Evolutionary conservation across 2,888 invertebrate genomes (phyloP).

Genomic region (Seladonia tumulorum): DNA sequence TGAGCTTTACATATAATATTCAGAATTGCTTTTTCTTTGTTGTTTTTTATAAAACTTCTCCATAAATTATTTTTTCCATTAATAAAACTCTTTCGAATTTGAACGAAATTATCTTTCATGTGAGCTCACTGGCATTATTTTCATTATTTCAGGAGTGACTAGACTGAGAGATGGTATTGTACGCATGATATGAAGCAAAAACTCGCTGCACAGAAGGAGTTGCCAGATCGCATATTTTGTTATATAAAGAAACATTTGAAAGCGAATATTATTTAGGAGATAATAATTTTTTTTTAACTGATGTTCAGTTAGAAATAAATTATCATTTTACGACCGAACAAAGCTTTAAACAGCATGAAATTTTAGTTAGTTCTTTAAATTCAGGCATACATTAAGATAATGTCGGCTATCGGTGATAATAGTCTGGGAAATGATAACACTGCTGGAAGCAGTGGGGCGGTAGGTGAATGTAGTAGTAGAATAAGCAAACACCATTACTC

Average conservation of each 20-base stretch:
- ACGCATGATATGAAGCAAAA: constrained; percentile 69
- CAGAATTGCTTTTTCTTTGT: constrained; percentile 70
- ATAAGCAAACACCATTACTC: constrained; percentile 84
- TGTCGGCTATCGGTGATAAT: constrained; percentile 72
- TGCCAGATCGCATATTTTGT: constrained; percentile 62
- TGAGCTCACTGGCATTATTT: constrained; percentile 83
- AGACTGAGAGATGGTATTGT: constrained; percentile 75
- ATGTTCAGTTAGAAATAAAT: constrained; percentile 20
- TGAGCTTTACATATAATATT: constrained; percentile 80
- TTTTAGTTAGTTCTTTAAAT: constrained; percentile 28
- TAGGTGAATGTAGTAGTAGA: constrained; percentile 76
- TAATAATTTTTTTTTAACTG: constrained; percentile 31
- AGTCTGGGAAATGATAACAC: constrained; percentile 70
- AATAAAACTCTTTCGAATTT: constrained; percentile 63
- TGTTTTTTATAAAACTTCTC: constrained; percentile 62
- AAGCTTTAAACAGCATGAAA: constrained; percentile 45
- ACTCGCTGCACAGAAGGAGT: constrained; percentile 64
- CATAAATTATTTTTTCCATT: constrained; percentile 64
- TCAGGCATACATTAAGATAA: constrained; percentile 47
- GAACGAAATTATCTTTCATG: constrained; percentile 48
- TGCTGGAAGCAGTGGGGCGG: constrained; percentile 68
- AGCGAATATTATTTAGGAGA: constrained; percentile 39
- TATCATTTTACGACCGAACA: background rate
- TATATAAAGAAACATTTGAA: constrained; percentile 52
- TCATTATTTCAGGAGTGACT: constrained; percentile 87